Evolutionary conservation across 1,140 invertebrate genomes (phyloP).

Genomic region (Lamellibrachia luymesi): DNA sequence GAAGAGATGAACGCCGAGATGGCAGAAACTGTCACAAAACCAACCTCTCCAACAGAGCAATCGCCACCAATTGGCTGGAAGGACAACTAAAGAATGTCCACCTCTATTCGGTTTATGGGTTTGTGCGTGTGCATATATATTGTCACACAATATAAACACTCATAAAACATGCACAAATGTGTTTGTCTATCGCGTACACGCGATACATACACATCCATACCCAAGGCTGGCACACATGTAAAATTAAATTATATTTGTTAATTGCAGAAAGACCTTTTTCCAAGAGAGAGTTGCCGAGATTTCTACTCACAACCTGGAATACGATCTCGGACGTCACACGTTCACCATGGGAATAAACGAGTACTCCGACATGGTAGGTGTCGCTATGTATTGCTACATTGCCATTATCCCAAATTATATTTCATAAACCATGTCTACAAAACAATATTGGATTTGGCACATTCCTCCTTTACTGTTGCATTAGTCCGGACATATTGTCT

Average conservation of each 20-base stretch:
- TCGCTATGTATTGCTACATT: neutral
- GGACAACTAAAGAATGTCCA: too few relatives aligned
- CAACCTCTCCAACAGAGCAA: too few relatives aligned
- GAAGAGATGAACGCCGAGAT: too few relatives aligned
- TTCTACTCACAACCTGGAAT: constrained; percentile 31
- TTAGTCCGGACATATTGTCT: neutral
- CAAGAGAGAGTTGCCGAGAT: constrained; percentile 19
- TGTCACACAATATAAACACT: too few relatives aligned
- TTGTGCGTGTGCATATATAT: too few relatives aligned
- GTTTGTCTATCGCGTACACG: too few relatives aligned
- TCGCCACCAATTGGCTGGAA: too few relatives aligned
- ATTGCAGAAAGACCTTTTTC: neutral
- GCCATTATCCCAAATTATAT: neutral
- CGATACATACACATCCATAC: too few relatives aligned
- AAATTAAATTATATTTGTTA: neutral
- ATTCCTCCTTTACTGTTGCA: neutral
- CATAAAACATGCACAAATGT: too few relatives aligned
- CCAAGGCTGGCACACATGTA: neutral
- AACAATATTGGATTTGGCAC: neutral
- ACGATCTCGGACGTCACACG: constrained; percentile 27
- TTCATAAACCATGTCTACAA: neutral
- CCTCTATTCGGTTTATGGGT: too few relatives aligned
- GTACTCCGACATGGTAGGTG: constrained; percentile 31
- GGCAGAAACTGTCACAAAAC: too few relatives aligned
- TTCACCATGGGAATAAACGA: constrained; percentile 34